Evolutionary conservation across 1,140 invertebrate species (phyloP), one percentile per base, ranked within the genome.

Genomic region (Grapholita molesta): DNA sequence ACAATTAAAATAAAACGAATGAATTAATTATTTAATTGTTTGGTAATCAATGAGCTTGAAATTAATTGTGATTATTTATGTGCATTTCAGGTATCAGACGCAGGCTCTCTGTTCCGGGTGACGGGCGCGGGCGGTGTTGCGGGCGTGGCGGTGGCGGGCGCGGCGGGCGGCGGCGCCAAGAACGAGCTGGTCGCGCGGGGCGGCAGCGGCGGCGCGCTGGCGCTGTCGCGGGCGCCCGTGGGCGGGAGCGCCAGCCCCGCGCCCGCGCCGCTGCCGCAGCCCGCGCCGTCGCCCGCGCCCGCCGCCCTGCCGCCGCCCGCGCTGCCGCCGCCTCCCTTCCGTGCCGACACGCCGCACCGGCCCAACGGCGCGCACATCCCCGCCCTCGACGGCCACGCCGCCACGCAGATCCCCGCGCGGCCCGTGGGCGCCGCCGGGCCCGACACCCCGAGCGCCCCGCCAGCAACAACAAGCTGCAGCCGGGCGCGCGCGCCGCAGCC

Each of bases 401-500:
- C 81, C 64, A 91, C 85, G 25, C 88, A 88, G 68, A 84, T 88
- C 23, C 87, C 81, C 6, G 81, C 82, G 25, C 77, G 84, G 61
- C 83, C 84, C 21, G 78, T 82, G 30, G 88, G 90, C 12, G 88
- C 91, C 30, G 84, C 85, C 21, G 79, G 87, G 78, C 84, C 87
- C 71, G 76, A 89, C 86, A 87, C 88, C 73, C 84, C 89, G 92
- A 88, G 92, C 91, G 81, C 83, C 93, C 86, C 66, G 91, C 95
- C 92, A 90, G 94, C 93, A 95, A 95, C 81, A 95, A 96, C 93
- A 95, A 95, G 80, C 94, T 95, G 85, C 95, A 95, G 85, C 94
- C 96, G 86, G 95, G 95, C 90, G 96, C 96, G 3, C 83, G 86
- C 64, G 85, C 85, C 64, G 83, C 86, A 25, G 85, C 86, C 64